phyloP scores from a whole-genome alignment of 23 tunicate genomes.

The Pegea sp. region DNA sequence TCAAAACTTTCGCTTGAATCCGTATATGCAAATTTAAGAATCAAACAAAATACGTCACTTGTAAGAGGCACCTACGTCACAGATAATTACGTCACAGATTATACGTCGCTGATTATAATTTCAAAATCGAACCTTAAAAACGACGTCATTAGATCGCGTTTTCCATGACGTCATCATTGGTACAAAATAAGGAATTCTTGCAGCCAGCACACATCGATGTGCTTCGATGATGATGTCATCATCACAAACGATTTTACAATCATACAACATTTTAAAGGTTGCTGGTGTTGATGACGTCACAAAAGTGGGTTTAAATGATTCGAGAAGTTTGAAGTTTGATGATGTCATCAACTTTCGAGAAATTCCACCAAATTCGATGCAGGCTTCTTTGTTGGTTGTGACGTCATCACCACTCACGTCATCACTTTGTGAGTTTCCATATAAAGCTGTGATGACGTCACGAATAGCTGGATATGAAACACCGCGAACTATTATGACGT shows the following conservation, averaged over 20 bases:
- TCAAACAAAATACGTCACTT: slow-evolving; percentile 29
- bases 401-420: not conserved
- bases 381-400: not conserved
- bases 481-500: not conserved
- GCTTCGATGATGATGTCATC: slow-evolving; percentile 28
- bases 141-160: too few species aligned
- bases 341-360: not conserved
- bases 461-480: too few species aligned
- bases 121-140: too few species aligned
- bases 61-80: slow-evolving; percentile 51
- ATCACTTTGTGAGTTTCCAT: too few species aligned
- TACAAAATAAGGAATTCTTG: slow-evolving; percentile 50
- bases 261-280: slow-evolving; percentile 11
- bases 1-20: slow-evolving; percentile 12
- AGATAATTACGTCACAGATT: not conserved
- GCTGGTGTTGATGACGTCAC: too few species aligned
- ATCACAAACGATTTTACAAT: slow-evolving; percentile 38
- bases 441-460: not conserved
- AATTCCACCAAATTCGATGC: not conserved
- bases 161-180: slow-evolving; percentile 70
- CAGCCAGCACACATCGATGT: slow-evolving; percentile 57
- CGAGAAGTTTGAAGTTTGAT: not conserved
- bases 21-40: slow-evolving; percentile 44
- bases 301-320: slow-evolving; percentile 1
- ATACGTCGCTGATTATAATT: slow-evolving; percentile 15